Conservation (phyloP, 2,888 invertebrate genomes). For the Luperina nickerlii region DNA sequence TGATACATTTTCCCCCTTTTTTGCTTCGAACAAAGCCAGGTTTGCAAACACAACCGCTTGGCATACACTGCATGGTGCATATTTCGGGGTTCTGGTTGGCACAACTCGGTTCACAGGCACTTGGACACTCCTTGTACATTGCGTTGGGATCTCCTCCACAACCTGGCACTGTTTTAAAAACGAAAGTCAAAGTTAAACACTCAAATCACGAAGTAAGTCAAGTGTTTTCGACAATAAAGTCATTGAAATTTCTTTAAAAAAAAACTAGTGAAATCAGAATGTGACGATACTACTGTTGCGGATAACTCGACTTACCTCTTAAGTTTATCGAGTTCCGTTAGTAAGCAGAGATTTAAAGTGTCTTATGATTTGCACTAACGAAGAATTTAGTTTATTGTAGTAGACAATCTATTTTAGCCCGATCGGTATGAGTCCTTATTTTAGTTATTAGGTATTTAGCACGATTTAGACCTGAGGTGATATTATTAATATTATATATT, state of each 20-base stretch:
- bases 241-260: background rate
- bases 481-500: too few relatives aligned
- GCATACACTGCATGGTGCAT: slow-evolving; percentile 21
- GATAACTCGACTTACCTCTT: too few relatives aligned
- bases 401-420: too few relatives aligned
- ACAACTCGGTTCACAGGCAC: slow-evolving; percentile 28
- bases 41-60: slow-evolving; percentile 19
- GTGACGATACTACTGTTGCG: background rate
- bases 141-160: slow-evolving; percentile 34
- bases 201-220: background rate
- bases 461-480: too few relatives aligned
- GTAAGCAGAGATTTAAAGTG: too few relatives aligned
- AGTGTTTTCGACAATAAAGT: background rate
- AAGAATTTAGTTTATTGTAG: too few relatives aligned
- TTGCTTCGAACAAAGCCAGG: slow-evolving; percentile 7
- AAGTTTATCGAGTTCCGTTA: too few relatives aligned
- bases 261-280: background rate
- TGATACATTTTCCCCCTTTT: slow-evolving; percentile 17
- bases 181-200: background rate
- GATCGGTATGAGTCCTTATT: too few relatives aligned
- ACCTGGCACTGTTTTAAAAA: slow-evolving; percentile 13
- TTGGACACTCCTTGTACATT: slow-evolving; percentile 9
- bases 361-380: too few relatives aligned
- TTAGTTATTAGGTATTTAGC: too few relatives aligned
- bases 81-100: background rate